phyloP scores from a whole-genome alignment of 2,888 invertebrate species.

The Diplolepis rosae region DNA sequence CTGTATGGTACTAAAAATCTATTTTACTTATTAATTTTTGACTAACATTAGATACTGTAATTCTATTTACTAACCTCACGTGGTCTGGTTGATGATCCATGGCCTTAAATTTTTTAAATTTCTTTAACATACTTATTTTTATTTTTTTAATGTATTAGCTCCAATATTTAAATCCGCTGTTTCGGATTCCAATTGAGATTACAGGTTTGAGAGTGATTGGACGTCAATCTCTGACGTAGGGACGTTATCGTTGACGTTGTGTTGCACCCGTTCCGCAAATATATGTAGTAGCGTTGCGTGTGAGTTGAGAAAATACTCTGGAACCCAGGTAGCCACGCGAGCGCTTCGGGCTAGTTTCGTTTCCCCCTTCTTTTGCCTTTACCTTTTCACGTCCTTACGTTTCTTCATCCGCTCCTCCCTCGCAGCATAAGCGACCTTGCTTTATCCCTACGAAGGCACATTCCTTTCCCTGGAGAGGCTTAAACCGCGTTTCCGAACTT shows the following conservation, averaged over 20 bases:
- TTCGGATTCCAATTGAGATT: too few species aligned
- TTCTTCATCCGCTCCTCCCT: constrained; percentile 40
- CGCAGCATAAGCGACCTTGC: constrained; percentile 50
- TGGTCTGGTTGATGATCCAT: too few species aligned
- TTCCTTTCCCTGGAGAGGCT: constrained; percentile 36
- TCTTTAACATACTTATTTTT: too few species aligned
- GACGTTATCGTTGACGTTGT: background rate
- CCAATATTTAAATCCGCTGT: too few species aligned
- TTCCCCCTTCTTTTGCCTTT: constrained; percentile 39
- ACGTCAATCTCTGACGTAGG: too few species aligned
- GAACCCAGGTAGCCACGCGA: constrained; percentile 65
- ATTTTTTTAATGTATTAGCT: too few species aligned
- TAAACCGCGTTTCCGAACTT: background rate
- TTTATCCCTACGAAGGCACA: constrained; percentile 40
- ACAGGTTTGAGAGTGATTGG: too few species aligned
- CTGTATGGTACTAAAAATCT: too few species aligned
- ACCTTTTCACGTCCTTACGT: constrained; percentile 25
- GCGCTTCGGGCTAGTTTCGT: constrained; percentile 63
- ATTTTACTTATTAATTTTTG: too few species aligned
- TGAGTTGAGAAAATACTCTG: constrained; percentile 42
- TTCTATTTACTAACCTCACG: too few species aligned
- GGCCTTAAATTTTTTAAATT: too few species aligned
- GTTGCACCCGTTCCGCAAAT: background rate
- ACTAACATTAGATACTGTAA: too few species aligned
- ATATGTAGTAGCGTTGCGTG: constrained; percentile 48